Percentiles rank a stretch among this genome's conserved stretches.
phyloP scores from a whole-genome alignment of 1,140 invertebrate genomes.

The Leguminivora glycinivorella region DNA sequence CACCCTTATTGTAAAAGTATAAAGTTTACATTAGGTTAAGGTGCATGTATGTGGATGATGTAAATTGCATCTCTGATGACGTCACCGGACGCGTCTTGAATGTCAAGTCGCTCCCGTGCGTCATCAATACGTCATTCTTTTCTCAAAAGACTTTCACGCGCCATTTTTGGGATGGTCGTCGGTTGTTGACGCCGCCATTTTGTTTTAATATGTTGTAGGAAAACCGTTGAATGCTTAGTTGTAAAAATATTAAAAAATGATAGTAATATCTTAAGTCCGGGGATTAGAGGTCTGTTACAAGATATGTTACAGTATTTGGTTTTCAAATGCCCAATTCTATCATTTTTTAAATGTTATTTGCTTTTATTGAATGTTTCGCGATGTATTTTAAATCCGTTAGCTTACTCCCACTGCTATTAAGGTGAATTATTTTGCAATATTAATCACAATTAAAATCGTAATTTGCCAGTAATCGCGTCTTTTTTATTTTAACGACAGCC shows the following conservation, averaged over 20 bases:
- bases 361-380: too few species aligned
- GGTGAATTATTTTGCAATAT: not conserved
- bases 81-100: slow-evolving; percentile 56
- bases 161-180: slow-evolving; percentile 39
- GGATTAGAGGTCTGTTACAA: too few species aligned
- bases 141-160: slow-evolving; percentile 48
- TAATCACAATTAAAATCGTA: not conserved
- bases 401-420: not conserved
- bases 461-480: not conserved
- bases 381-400: too few species aligned
- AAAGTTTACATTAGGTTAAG: not conserved
- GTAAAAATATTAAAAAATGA: too few species aligned
- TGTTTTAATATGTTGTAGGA: not conserved
- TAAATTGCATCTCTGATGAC: slow-evolving; percentile 42
- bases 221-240: too few species aligned
- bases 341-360: too few species aligned
- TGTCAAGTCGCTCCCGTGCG: slow-evolving; percentile 47
- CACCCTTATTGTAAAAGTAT: not conserved
- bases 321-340: too few species aligned
- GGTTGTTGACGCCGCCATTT: not conserved
- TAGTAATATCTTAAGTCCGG: too few species aligned
- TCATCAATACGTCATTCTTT: slow-evolving; percentile 55
- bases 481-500: not conserved
- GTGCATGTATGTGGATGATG: not conserved
- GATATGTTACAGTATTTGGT: too few species aligned